Percentiles rank a stretch among this genome's conserved stretches.
These are phyloP conservation scores for Hyphantria cunea DNA, from an alignment of 1,140 invertebrate species.

Conservation along the genomic window DNA sequence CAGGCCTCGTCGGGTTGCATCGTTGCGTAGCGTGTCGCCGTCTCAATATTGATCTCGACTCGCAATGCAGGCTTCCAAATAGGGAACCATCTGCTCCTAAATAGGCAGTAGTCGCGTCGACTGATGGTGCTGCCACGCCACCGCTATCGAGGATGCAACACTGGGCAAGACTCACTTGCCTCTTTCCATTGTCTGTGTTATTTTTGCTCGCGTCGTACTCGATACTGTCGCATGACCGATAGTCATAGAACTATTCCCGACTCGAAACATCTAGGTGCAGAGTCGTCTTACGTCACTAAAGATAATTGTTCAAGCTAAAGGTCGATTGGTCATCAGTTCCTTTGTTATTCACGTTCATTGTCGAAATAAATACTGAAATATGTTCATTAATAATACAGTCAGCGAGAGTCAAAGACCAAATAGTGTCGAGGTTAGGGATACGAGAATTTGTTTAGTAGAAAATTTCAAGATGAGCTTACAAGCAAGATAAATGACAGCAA, in stretches of 20 bases:
- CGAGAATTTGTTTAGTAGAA: conserved; percentile 7
- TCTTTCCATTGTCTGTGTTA: conserved; percentile 74
- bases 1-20: conserved; percentile 35
- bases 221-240: conserved; percentile 56
- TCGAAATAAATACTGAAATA: conserved; percentile 44
- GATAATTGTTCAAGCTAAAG: conserved; percentile 30
- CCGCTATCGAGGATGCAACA: conserved; percentile 61
- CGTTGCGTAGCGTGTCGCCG: conserved; percentile 42
- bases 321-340: conserved; percentile 53
- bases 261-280: conserved; percentile 6
- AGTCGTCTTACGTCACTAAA: conserved; percentile 18
- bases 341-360: conserved; percentile 48
- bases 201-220: conserved; percentile 61
- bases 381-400: conserved; percentile 5
- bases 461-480: conserved; percentile 1
- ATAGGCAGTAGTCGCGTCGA: conserved; percentile 65
- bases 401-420: conserved; percentile 2
- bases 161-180: conserved; percentile 44
- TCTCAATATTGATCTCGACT: conserved; percentile 69
- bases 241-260: conserved; percentile 41
- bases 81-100: conserved; percentile 67
- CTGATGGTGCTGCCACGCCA: conserved; percentile 38
- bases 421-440: conserved; percentile 11
- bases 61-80: conserved; percentile 77
- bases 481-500: neutral